Evolutionary conservation across 1,140 invertebrate species (phyloP).

Genomic region (Drosophila repleta): DNA sequence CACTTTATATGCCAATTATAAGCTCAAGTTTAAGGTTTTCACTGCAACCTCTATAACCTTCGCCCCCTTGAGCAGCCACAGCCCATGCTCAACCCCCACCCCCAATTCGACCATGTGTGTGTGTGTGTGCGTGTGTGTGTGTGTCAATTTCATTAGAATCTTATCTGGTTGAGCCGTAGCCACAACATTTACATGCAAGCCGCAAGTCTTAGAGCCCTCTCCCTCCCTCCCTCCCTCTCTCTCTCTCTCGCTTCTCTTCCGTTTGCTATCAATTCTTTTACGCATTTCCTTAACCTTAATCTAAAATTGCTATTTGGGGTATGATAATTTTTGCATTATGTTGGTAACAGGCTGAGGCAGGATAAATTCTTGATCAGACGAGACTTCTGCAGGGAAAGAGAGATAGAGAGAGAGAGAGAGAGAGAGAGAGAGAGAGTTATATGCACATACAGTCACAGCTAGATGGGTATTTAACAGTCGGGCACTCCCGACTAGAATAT

Average conservation of each 20-base stretch:
- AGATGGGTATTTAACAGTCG: background rate
- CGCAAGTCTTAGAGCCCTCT: background rate
- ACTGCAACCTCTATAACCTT: background rate
- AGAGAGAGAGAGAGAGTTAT: no score
- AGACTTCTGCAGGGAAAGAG: no score
- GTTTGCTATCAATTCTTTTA: slow-evolving; percentile 11
- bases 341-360: background rate
- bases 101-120: background rate
- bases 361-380: no score
- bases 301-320: background rate
- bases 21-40: background rate
- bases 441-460: background rate
- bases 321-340: background rate
- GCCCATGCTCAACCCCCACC: background rate
- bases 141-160: slow-evolving; percentile 25
- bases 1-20: slow-evolving; percentile 1
- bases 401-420: no score
- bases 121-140: slow-evolving; percentile 8
- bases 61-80: background rate
- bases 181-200: slow-evolving; percentile 13
- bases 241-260: background rate
- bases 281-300: slow-evolving; percentile 8
- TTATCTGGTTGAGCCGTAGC: slow-evolving; percentile 17
- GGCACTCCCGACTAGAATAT: no score
- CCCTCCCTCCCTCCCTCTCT: background rate